These are phyloP conservation scores for Lucilia sericata DNA, from an alignment of 1,140 invertebrate genomes.

Conservation along the genomic window DNA sequence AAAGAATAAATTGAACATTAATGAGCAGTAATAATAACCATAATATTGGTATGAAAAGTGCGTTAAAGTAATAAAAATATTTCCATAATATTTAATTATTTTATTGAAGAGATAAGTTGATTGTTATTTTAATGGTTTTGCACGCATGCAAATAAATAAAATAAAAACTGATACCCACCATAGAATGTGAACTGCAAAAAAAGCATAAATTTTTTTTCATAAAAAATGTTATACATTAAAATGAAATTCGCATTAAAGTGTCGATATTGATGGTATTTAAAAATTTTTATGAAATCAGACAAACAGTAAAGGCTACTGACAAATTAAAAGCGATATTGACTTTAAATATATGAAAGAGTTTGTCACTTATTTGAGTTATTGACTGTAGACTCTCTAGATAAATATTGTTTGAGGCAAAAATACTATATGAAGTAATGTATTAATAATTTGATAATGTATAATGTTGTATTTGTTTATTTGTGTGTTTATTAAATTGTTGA, in stretches of 20 bases:
- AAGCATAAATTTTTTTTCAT: neutral
- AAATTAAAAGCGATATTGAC: too few relatives aligned
- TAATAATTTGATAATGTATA: neutral
- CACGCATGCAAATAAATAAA: neutral
- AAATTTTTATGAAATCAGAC: neutral
- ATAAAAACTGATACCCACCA: neutral
- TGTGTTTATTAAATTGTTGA: slow-evolving; percentile 1
- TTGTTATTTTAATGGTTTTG: slow-evolving; percentile 17
- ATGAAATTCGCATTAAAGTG: neutral
- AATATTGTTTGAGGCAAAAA: neutral
- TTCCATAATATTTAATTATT: slow-evolving; percentile 1
- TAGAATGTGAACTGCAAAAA: neutral
- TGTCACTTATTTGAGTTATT: too few relatives aligned
- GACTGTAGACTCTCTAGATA: neutral
- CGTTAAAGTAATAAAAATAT: neutral
- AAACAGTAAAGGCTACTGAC: too few relatives aligned
- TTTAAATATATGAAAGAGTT: too few relatives aligned
- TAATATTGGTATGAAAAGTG: neutral
- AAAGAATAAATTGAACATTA: neutral
- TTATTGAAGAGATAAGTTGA: neutral
- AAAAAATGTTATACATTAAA: neutral
- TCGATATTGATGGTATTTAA: neutral
- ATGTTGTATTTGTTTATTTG: slow-evolving; percentile 7
- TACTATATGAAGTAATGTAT: neutral
- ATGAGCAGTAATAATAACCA: slow-evolving; percentile 4